phyloP scores from a whole-genome alignment of 2,113 vertebrate species.

The Phrynosoma platyrhinos region DNA sequence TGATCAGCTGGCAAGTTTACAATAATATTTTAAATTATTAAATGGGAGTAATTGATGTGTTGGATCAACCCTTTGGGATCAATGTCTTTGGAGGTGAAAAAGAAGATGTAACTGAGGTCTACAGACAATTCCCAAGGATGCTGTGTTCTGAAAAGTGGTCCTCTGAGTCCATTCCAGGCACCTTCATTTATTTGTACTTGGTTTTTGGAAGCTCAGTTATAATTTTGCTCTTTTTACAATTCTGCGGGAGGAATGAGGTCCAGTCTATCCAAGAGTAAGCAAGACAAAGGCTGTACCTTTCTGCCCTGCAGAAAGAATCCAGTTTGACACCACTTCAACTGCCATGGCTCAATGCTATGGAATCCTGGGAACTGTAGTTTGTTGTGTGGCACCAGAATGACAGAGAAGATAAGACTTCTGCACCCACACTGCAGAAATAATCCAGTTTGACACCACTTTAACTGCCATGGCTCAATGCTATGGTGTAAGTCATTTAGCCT shows the following conservation, averaged over 20 bases:
- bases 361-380: too few species aligned
- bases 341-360: too few species aligned
- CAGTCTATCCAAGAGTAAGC: background rate
- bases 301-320: too few species aligned
- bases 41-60: background rate
- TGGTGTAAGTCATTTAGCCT: too few species aligned
- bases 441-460: too few species aligned
- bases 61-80: background rate
- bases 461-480: too few species aligned
- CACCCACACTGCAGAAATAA: too few species aligned
- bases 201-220: background rate
- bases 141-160: background rate
- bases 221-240: background rate
- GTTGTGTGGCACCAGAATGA: too few species aligned
- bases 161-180: background rate
- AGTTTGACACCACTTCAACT: too few species aligned
- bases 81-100: background rate
- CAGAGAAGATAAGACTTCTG: too few species aligned
- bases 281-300: too few species aligned
- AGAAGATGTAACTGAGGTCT: background rate
- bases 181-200: background rate
- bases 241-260: background rate
- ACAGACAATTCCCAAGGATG: background rate
- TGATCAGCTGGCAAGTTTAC: too few species aligned
- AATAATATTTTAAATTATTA: background rate